A percentile compares a stretch with the other conserved stretches of the same genome.
Conservation (phyloP, 2,888 invertebrate genomes). For the Ditula angustiorana region DNA sequence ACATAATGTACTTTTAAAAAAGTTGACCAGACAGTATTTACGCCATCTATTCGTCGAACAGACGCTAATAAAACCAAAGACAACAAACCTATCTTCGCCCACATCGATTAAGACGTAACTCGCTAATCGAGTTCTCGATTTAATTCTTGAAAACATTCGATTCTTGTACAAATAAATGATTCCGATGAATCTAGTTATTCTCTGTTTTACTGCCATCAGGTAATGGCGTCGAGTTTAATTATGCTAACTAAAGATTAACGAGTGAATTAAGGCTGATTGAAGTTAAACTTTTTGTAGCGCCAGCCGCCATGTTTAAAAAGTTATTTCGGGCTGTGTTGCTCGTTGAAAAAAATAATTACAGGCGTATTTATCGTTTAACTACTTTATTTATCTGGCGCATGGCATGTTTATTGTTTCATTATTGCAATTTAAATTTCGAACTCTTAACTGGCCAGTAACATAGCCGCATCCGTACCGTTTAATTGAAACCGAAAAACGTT, state of each 20-base stretch:
- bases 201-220: slow-evolving; percentile 33
- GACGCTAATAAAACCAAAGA: slow-evolving; percentile 40
- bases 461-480: neutral
- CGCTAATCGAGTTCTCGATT: slow-evolving; percentile 58
- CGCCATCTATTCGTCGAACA: slow-evolving; percentile 11
- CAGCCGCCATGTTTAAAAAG: slow-evolving; percentile 28
- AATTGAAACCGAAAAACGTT: neutral
- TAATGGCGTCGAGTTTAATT: slow-evolving; percentile 30
- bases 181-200: slow-evolving; percentile 52
- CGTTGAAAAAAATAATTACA: slow-evolving; percentile 34
- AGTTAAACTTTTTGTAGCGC: slow-evolving; percentile 32
- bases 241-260: slow-evolving; percentile 37
- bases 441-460: slow-evolving; percentile 7
- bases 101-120: slow-evolving; percentile 64
- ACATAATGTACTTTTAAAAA: neutral
- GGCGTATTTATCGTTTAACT: slow-evolving; percentile 21
- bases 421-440: slow-evolving; percentile 23
- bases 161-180: slow-evolving; percentile 57
- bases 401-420: slow-evolving; percentile 33
- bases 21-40: slow-evolving; percentile 21
- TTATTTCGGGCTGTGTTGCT: slow-evolving; percentile 27
- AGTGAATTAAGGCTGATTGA: slow-evolving; percentile 32
- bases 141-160: slow-evolving; percentile 56
- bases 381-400: slow-evolving; percentile 17
- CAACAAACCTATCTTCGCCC: slow-evolving; percentile 44